A percentile compares a stretch with the other conserved stretches of the same genome.
phyloP scores from a whole-genome alignment of 2,888 invertebrate genomes.

The Phaedon cochleariae region DNA sequence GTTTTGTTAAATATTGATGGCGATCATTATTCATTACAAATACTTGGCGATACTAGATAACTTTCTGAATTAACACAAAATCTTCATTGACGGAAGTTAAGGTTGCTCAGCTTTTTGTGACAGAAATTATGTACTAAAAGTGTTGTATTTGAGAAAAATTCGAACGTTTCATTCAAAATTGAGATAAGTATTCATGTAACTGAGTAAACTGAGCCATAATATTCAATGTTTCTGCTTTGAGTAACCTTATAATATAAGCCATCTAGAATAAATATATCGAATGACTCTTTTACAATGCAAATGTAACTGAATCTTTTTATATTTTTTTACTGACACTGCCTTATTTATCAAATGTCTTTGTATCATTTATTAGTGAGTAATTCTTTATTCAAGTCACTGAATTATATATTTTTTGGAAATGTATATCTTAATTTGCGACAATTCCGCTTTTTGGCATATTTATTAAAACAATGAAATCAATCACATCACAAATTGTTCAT shows the following conservation, averaged over 20 bases:
- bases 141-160: slow-evolving; percentile 20
- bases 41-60: too few relatives aligned
- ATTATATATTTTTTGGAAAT: neutral
- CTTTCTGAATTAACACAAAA: too few relatives aligned
- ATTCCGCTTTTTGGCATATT: neutral
- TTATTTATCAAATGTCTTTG: slow-evolving; percentile 43
- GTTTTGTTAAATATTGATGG: slow-evolving; percentile 19
- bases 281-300: slow-evolving; percentile 1
- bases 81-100: neutral
- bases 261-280: slow-evolving; percentile 21
- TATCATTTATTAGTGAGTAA: slow-evolving; percentile 14
- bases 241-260: neutral
- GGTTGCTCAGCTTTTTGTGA: slow-evolving; percentile 22
- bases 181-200: too few relatives aligned
- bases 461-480: slow-evolving; percentile 4
- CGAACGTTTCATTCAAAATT: slow-evolving; percentile 3
- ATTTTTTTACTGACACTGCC: slow-evolving; percentile 49
- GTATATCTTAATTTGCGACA: neutral
- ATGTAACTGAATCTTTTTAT: slow-evolving; percentile 26
- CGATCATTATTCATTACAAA: slow-evolving; percentile 1
- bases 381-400: neutral
- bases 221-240: slow-evolving; percentile 42
- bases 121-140: slow-evolving; percentile 18
- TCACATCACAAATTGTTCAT: slow-evolving; percentile 14
- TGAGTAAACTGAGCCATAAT: neutral